Percentiles rank a stretch among this genome's conserved stretches.
phyloP scores from a whole-genome alignment of 2,797 vertebrate genomes.

The Periparus ater region DNA sequence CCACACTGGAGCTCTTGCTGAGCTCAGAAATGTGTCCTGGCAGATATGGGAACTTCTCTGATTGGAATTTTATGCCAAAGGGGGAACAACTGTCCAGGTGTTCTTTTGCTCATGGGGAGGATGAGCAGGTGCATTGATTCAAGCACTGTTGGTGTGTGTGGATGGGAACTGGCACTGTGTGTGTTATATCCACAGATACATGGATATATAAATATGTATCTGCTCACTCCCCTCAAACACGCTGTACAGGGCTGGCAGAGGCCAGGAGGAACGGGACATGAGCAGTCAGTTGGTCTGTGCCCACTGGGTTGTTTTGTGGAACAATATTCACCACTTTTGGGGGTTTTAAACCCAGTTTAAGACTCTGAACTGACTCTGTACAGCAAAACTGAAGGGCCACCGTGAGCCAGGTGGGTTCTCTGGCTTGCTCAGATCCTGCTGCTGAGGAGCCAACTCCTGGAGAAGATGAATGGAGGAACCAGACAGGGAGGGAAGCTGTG shows the following conservation, averaged over 20 bases:
- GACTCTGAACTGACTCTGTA: neutral
- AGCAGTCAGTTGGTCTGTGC: neutral
- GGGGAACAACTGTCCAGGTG: neutral
- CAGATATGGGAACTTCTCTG: too few relatives aligned
- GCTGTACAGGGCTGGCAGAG: neutral
- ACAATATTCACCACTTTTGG: neutral
- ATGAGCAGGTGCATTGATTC: neutral
- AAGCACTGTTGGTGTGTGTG: neutral
- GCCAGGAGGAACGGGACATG: neutral
- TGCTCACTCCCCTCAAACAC: neutral
- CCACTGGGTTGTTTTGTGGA: too few relatives aligned
- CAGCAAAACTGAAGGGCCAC: neutral
- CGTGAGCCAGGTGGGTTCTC: too few relatives aligned
- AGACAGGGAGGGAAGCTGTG: neutral
- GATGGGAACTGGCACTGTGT: neutral
- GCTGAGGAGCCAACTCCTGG: neutral
- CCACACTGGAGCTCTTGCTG: neutral
- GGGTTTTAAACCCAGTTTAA: neutral
- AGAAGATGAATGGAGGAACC: neutral
- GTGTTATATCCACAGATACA: too few relatives aligned
- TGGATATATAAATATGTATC: neutral
- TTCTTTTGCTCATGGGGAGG: neutral
- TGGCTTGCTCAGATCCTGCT: neutral
- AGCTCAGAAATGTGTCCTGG: neutral
- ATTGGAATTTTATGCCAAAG: neutral